A percentile compares a stretch with the other conserved stretches of the same genome.
phyloP scores from a whole-genome alignment of 1,140 invertebrate species.

The Delia radicum region DNA sequence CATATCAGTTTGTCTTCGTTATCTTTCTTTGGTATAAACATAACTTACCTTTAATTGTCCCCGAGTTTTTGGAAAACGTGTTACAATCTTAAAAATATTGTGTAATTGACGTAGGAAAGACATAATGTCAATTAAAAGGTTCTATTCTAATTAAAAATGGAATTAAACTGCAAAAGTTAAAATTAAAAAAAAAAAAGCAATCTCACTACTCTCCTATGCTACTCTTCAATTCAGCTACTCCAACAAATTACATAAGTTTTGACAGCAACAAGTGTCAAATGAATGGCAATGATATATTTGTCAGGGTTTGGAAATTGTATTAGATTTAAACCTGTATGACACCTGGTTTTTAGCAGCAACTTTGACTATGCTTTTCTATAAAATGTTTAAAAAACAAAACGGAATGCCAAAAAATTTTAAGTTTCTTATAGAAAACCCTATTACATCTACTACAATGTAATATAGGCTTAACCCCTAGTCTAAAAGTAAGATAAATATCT shows the following conservation, averaged over 20 bases:
- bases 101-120: background rate
- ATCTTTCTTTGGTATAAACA: too few relatives aligned
- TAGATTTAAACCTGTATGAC: too few relatives aligned
- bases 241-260: slow-evolving; percentile 11
- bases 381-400: too few relatives aligned
- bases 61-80: background rate
- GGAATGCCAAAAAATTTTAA: too few relatives aligned
- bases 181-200: too few relatives aligned
- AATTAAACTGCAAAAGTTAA: background rate
- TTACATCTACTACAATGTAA: too few relatives aligned
- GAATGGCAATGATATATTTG: background rate
- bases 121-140: background rate
- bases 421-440: too few relatives aligned
- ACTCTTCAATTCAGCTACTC: background rate
- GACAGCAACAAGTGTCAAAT: background rate
- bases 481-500: too few relatives aligned
- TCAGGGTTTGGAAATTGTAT: background rate
- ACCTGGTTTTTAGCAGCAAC: too few relatives aligned
- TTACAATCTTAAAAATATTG: background rate
- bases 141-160: background rate
- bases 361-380: too few relatives aligned
- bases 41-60: background rate
- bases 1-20: background rate
- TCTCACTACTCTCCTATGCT: too few relatives aligned
- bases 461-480: too few relatives aligned